These are phyloP conservation scores for Daktulosphaira vitifoliae DNA, from an alignment of 1,140 invertebrate genomes.

Conservation along the genomic window DNA sequence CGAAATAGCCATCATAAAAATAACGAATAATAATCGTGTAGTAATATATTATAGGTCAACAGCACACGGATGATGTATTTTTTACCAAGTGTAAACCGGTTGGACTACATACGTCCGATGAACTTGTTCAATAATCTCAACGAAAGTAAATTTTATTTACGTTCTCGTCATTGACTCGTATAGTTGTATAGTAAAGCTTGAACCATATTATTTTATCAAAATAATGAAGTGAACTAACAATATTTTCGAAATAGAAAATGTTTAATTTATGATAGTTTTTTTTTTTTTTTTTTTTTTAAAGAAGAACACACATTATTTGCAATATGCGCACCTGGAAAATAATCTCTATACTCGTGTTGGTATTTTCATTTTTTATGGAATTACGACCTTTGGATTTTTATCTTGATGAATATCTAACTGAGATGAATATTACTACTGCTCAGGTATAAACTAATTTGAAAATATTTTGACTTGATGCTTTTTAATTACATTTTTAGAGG, in stretches of 20 bases:
- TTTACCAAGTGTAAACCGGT: no score
- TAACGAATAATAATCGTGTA: no score
- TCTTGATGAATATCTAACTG: neutral
- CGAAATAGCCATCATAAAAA: no score
- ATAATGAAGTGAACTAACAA: neutral
- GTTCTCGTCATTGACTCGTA: neutral
- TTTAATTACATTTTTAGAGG: no score
- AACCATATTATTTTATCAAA: neutral
- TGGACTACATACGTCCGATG: neutral
- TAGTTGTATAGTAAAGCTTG: neutral
- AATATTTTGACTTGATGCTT: no score
- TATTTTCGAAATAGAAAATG: no score
- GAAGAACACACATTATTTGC: neutral
- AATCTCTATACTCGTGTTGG: neutral
- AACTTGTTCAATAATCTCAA: neutral
- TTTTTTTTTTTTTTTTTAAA: neutral
- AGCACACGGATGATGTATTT: no score
- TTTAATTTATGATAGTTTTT: no score
- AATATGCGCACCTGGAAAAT: slow-evolving; percentile 6
- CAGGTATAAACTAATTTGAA: slow-evolving; percentile 2
- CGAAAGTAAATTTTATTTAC: neutral
- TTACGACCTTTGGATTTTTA: slow-evolving; percentile 3
- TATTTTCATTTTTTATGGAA: slow-evolving; percentile 7
- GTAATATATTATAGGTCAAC: no score
- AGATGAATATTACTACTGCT: neutral